Evolutionary conservation across 2,797 vertebrate species (phyloP).

Genomic region (Synanceia verrucosa): DNA sequence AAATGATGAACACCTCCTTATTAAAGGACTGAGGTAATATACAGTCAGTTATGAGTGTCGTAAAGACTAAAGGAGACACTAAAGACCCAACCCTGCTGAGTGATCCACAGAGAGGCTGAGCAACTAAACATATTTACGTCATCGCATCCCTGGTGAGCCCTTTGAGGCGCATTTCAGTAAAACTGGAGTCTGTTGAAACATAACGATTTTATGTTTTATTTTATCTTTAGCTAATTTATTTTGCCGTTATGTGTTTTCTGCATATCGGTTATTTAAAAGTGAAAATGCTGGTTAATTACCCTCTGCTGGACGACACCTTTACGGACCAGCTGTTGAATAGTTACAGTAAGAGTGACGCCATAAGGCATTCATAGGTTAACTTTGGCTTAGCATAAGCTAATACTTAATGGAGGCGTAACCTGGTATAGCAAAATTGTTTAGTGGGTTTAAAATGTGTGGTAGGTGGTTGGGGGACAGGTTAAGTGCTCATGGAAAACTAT

Average conservation of each 20-base stretch:
- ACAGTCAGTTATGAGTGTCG: neutral
- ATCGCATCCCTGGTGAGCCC: neutral
- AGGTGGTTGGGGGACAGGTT: accelerated
- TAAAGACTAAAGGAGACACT: neutral
- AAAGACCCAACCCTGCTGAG: conserved; percentile 13
- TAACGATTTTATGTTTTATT: neutral
- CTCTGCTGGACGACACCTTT: conserved; percentile 16
- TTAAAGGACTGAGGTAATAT: neutral
- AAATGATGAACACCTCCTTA: neutral
- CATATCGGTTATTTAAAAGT: neutral
- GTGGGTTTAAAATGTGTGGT: neutral
- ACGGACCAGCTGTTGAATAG: neutral
- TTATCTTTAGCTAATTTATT: neutral
- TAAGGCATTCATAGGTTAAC: neutral
- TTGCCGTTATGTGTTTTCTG: neutral
- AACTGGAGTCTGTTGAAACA: too few species aligned
- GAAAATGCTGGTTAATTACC: neutral
- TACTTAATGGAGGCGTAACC: neutral
- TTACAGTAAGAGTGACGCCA: too few species aligned
- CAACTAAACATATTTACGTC: conserved; percentile 20
- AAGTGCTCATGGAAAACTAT: neutral
- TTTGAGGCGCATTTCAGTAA: too few species aligned
- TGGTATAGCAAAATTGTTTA: neutral
- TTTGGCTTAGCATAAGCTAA: neutral
- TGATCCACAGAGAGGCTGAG: conserved; percentile 8